These are phyloP conservation scores for Heliconius nattereri DNA, from an alignment of 1,140 invertebrate genomes.

Conservation along the genomic window DNA sequence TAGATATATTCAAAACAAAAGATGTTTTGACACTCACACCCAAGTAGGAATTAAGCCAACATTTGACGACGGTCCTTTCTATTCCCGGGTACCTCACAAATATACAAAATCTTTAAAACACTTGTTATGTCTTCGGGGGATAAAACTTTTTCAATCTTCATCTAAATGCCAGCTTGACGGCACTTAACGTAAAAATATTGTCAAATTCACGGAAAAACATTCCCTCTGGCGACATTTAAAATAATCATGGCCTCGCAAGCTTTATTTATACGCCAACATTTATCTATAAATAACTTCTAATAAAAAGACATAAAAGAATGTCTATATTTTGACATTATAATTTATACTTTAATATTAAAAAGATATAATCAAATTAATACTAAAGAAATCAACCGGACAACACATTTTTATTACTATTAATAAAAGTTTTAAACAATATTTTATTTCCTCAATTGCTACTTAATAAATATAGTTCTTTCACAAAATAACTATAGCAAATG, in stretches of 20 bases:
- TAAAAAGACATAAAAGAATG: too few species aligned
- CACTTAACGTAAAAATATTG: constrained; percentile 63
- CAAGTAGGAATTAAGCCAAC: not conserved
- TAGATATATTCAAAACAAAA: too few species aligned
- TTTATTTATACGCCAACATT: too few species aligned
- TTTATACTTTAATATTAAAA: too few species aligned
- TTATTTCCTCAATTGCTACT: too few species aligned
- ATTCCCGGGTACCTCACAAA: constrained; percentile 28
- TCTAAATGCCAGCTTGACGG: constrained; percentile 60
- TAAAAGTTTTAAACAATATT: too few species aligned
- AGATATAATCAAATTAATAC: too few species aligned
- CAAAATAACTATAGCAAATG: not conserved
- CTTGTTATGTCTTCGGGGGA: constrained; percentile 58
- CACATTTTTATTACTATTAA: too few species aligned
- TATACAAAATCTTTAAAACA: constrained; percentile 56
- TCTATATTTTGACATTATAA: too few species aligned
- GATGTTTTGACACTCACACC: not conserved
- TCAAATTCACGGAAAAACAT: constrained; percentile 39
- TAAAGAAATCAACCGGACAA: too few species aligned
- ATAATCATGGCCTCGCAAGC: not conserved
- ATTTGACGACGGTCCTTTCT: not conserved
- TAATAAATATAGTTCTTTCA: too few species aligned
- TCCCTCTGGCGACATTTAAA: constrained; percentile 35
- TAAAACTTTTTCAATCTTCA: constrained; percentile 76
- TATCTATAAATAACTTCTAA: too few species aligned